Percentiles rank a stretch among this genome's conserved stretches.
These are phyloP conservation scores for Plestiodon gilberti DNA, from an alignment of 2,113 vertebrate species.

Conservation along the genomic window DNA sequence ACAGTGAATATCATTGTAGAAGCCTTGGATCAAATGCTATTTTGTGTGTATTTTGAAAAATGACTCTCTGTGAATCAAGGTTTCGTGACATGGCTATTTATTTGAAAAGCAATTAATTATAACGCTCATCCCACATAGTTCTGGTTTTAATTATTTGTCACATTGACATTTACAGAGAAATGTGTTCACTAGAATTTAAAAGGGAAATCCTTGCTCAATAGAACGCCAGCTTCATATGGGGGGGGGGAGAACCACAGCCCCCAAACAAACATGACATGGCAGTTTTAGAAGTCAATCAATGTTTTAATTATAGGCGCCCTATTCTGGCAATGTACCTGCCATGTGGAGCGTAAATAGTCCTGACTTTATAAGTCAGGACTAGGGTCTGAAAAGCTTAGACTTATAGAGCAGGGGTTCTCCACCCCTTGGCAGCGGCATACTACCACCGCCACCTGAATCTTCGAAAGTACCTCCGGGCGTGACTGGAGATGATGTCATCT, in stretches of 20 bases:
- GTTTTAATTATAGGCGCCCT: too few species aligned
- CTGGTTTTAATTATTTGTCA: constrained; percentile 66
- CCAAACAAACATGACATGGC: neutral
- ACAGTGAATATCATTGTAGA: constrained; percentile 16
- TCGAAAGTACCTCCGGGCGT: too few species aligned
- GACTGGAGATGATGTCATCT: too few species aligned
- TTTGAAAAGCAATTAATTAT: constrained; percentile 60
- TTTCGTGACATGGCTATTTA: constrained; percentile 58
- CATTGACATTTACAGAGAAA: constrained; percentile 59
- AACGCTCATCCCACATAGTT: constrained; percentile 43
- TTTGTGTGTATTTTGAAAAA: neutral
- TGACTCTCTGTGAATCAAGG: constrained; percentile 18
- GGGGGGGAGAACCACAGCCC: neutral
- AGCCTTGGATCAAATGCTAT: constrained; percentile 6
- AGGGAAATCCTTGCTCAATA: neutral
- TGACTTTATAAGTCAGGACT: too few species aligned
- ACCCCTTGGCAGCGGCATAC: too few species aligned
- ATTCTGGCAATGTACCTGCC: too few species aligned
- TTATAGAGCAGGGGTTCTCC: too few species aligned
- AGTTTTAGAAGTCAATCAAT: neutral
- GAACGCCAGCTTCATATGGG: neutral
- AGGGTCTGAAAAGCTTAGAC: too few species aligned
- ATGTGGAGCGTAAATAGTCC: too few species aligned
- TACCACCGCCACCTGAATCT: too few species aligned
- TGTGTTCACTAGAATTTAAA: constrained; percentile 40